Conservation (phyloP, 92 coral and sea anemone species). For the Palythoa caribaeorum region DNA sequence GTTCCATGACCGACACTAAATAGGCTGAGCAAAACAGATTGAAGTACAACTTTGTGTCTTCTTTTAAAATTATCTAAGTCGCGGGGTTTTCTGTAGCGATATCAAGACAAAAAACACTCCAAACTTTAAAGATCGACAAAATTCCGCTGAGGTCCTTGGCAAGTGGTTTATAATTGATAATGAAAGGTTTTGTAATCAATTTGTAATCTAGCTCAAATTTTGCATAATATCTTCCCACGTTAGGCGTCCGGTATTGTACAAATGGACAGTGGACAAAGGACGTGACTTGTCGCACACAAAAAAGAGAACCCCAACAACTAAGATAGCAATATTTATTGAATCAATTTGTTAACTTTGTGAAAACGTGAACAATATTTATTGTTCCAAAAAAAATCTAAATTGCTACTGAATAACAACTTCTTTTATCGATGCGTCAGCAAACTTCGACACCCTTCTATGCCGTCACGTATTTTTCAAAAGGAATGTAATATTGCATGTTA, state of each 20-base stretch:
- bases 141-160: background rate
- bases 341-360: background rate
- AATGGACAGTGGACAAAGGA: background rate
- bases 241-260: background rate
- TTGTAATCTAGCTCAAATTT: too few species aligned
- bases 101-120: background rate
- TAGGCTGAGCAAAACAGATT: background rate
- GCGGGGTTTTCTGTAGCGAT: background rate
- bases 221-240: background rate
- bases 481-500: too few species aligned
- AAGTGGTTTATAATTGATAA: background rate
- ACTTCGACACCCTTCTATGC: background rate
- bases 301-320: background rate
- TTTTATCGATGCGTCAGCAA: background rate
- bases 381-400: background rate
- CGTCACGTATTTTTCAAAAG: background rate
- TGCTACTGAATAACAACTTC: background rate
- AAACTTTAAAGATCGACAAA: background rate
- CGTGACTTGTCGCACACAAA: constrained; percentile 35
- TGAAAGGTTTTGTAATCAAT: too few species aligned
- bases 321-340: background rate
- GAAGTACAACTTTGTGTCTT: background rate
- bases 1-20: background rate
- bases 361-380: background rate
- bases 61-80: background rate